Evolutionary conservation across 2,113 vertebrate genomes (phyloP).

Genomic region (Cyanistes caeruleus): DNA sequence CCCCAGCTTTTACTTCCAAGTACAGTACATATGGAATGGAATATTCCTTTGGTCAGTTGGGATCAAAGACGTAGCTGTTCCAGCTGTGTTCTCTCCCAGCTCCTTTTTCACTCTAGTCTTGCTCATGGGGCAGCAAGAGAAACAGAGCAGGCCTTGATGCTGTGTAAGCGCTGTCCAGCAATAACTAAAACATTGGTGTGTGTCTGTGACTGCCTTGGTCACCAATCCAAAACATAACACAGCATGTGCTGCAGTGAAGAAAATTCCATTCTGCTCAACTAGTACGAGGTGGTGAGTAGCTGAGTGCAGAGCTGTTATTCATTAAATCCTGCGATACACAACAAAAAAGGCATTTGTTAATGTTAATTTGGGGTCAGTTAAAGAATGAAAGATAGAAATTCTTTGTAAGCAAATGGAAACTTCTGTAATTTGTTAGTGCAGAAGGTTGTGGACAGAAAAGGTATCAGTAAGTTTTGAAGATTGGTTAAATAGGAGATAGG

Average conservation of each 20-base stretch:
- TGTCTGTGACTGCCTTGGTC: neutral
- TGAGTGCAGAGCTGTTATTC: neutral
- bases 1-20: neutral
- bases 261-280: neutral
- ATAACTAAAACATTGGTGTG: neutral
- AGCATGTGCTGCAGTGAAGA: neutral
- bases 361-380: neutral
- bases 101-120: neutral
- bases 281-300: neutral
- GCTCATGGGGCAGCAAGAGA: neutral
- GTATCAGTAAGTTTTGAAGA: neutral
- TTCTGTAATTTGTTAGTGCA: neutral
- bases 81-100: neutral
- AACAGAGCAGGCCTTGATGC: neutral
- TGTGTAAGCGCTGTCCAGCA: neutral
- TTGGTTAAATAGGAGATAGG: neutral
- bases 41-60: neutral
- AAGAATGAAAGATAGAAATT: neutral
- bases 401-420: neutral
- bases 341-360: neutral
- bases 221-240: neutral
- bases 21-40: too few relatives aligned
- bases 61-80: neutral
- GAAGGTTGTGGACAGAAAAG: neutral
- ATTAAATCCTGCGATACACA: neutral